A percentile compares a stretch with the other conserved stretches of the same genome.
Conservation (phyloP, 2,797 vertebrate genomes). For the Avahi laniger region DNA sequence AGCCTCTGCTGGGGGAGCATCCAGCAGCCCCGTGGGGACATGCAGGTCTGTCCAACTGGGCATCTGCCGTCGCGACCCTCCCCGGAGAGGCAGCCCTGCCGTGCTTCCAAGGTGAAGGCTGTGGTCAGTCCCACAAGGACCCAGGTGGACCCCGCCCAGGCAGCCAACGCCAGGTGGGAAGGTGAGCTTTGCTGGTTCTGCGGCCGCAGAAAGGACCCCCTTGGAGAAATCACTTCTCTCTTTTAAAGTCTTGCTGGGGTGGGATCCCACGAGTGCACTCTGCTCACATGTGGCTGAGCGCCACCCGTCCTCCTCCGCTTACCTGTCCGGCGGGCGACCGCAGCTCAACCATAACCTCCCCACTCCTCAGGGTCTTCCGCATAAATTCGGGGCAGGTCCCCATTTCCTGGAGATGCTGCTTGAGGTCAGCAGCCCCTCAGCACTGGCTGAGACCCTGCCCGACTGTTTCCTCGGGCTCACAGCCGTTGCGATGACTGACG, state of each 20-base stretch:
- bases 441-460: no score
- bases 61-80: neutral
- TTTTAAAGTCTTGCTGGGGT: neutral
- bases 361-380: no score
- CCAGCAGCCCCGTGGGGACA: no score
- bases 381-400: no score
- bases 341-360: accelerated
- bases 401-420: no score
- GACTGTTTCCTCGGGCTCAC: no score
- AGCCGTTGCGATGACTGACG: no score
- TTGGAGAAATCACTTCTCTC: neutral
- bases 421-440: no score
- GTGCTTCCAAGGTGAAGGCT: no score
- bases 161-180: neutral
- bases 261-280: neutral
- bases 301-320: neutral
- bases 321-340: no score
- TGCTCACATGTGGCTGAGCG: neutral
- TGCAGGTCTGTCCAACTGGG: neutral
- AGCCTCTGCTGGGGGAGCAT: neutral
- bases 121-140: neutral
- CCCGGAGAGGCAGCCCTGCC: neutral
- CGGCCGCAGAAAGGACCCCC: neutral
- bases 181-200: neutral
- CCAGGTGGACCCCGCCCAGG: no score